Evolutionary conservation across 1,140 invertebrate genomes (phyloP).

Genomic region (Macrosteles quadrilineatus): DNA sequence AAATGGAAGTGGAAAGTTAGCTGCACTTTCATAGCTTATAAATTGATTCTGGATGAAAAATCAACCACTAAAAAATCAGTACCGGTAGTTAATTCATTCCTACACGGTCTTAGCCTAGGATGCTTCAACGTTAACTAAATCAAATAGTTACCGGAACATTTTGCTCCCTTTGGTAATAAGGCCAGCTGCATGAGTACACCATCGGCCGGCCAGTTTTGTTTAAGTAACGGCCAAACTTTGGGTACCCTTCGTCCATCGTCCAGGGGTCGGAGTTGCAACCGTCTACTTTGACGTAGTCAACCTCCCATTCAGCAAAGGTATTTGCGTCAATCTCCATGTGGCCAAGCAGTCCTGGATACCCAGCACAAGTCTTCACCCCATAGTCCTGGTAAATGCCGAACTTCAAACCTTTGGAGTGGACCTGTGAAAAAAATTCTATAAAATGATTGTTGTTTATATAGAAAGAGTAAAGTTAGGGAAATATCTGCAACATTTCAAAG

Average conservation of each 20-base stretch:
- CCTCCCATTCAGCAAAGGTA: constrained; percentile 95
- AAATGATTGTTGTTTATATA: too few species aligned
- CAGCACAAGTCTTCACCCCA: constrained; percentile 92
- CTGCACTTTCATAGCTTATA: too few species aligned
- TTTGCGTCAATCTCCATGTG: constrained; percentile 83
- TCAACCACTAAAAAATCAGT: too few species aligned
- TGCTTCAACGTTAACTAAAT: too few species aligned
- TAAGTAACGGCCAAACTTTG: constrained; percentile 48
- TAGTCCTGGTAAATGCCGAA: constrained; percentile 98
- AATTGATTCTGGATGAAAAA: too few species aligned
- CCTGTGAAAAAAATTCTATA: constrained; percentile 65
- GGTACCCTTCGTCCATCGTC: constrained; percentile 76
- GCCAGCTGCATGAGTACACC: constrained; percentile 89
- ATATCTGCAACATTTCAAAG: too few species aligned
- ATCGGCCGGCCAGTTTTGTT: constrained; percentile 81
- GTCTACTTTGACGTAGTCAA: constrained; percentile 96
- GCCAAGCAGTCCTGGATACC: constrained; percentile 91
- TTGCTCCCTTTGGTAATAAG: constrained; percentile 65
- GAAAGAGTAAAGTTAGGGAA: too few species aligned
- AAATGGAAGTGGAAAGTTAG: too few species aligned
- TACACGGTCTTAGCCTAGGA: too few species aligned
- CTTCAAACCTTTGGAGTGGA: constrained; percentile 91
- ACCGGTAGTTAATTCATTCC: too few species aligned
- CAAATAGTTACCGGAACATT: constrained; percentile 51
- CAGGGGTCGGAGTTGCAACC: constrained; percentile 86